Conservation (phyloP, 1,140 invertebrate genomes). For the Drosophila biarmipes region DNA sequence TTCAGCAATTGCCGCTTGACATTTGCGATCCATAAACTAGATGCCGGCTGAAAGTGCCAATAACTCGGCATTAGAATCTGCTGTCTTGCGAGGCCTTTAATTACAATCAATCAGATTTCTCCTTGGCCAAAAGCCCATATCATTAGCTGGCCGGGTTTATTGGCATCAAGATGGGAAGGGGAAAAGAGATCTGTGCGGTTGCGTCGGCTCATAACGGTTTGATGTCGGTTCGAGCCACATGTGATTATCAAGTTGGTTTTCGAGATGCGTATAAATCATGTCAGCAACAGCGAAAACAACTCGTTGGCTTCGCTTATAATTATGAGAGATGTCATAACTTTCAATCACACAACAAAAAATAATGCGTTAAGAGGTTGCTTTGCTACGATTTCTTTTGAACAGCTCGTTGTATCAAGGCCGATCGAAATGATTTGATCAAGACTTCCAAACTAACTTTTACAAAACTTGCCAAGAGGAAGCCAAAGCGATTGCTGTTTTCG, state of each 20-base stretch:
- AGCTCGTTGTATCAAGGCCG: conserved; percentile 23
- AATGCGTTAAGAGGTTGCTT: conserved; percentile 6
- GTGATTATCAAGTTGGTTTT: conserved; percentile 39
- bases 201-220: conserved; percentile 46
- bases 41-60: conserved; percentile 50
- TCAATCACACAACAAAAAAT: conserved; percentile 3
- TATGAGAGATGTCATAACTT: conserved; percentile 49
- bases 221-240: conserved; percentile 23
- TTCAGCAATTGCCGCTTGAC: conserved; percentile 19
- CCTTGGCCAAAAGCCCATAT: conserved; percentile 37
- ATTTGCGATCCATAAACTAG: conserved; percentile 38
- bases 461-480: conserved; percentile 12
- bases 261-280: conserved; percentile 35
- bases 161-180: conserved; percentile 11
- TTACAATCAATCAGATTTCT: conserved; percentile 69
- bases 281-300: conserved; percentile 23
- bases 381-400: conserved; percentile 11
- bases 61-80: conserved; percentile 54
- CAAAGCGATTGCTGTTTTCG: conserved; percentile 12
- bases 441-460: conserved; percentile 15
- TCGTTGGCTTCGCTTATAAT: conserved; percentile 34
- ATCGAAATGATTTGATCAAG: conserved; percentile 22
- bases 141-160: conserved; percentile 53
- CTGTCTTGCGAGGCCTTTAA: conserved; percentile 29
- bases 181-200: conserved; percentile 22